Evolutionary conservation across 2,888 invertebrate species (phyloP).

Genomic region (Ophioninae sp.): DNA sequence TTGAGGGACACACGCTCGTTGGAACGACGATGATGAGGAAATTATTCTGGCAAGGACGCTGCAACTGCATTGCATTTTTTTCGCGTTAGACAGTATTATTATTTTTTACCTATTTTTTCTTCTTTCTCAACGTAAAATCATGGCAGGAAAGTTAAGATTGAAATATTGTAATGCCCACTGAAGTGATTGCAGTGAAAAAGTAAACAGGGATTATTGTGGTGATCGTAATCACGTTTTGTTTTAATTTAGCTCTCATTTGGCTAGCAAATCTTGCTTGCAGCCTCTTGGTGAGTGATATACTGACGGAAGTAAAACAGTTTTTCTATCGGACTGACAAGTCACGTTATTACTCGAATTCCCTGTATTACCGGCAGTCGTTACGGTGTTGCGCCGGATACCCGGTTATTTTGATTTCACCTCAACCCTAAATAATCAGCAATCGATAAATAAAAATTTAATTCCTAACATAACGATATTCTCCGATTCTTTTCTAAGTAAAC

Average conservation of each 20-base stretch:
- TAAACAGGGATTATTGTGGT: not conserved
- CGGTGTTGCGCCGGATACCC: no score
- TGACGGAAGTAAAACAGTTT: not conserved
- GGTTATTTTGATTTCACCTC: no score
- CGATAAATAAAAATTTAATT: no score
- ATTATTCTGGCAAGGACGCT: not conserved
- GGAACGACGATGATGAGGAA: not conserved
- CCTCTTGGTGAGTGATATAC: not conserved
- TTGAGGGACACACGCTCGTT: conserved; percentile 15
- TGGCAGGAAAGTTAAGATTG: not conserved
- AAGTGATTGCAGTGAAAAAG: not conserved
- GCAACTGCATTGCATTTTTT: conserved; percentile 20
- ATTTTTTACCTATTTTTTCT: not conserved
- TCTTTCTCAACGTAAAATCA: not conserved
- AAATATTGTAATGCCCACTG: not conserved
- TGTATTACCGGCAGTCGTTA: not conserved
- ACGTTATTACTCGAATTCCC: not conserved
- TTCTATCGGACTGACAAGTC: not conserved
- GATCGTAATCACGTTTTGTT: not conserved
- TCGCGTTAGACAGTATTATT: not conserved
- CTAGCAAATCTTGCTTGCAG: not conserved
- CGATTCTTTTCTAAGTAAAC: no score
- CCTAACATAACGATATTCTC: no score
- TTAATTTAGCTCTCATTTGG: not conserved
- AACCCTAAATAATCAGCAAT: no score